Evolutionary conservation across 2,888 invertebrate species (phyloP).

Genomic region (Ophion ventricosus): DNA sequence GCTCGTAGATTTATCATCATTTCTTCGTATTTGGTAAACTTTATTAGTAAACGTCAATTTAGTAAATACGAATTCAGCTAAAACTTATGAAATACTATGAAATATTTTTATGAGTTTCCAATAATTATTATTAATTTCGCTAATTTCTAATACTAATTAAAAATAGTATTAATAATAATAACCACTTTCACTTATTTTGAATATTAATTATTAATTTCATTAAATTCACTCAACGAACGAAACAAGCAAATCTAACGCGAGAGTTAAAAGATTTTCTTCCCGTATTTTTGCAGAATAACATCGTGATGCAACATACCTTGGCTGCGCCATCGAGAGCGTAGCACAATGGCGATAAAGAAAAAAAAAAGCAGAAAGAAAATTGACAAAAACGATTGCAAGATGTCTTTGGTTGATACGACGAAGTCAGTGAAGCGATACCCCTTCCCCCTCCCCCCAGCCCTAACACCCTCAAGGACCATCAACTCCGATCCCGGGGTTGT

Average conservation of each 20-base stretch:
- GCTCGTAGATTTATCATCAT: no score
- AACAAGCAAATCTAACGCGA: not conserved
- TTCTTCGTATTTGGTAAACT: no score
- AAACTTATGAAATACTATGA: no score
- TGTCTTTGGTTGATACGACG: constrained; percentile 71
- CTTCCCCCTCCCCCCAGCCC: constrained; percentile 52
- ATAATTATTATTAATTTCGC: no score
- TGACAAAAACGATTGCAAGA: constrained; percentile 31
- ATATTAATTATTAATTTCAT: not conserved
- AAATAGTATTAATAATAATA: no score
- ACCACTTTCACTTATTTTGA: no score
- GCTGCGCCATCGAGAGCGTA: constrained; percentile 71
- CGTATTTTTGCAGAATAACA: constrained; percentile 71
- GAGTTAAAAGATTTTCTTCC: constrained; percentile 15
- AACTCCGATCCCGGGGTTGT: constrained; percentile 74
- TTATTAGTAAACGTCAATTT: no score
- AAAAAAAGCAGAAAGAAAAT: constrained; percentile 34
- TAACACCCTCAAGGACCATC: constrained; percentile 74
- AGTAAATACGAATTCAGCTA: no score
- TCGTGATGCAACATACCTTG: constrained; percentile 72
- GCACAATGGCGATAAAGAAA: constrained; percentile 67
- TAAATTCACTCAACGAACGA: not conserved
- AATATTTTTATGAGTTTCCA: no score
- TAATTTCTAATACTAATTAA: no score
- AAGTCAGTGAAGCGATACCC: constrained; percentile 68